These are phyloP conservation scores for Taphrorychus bicolor DNA, from an alignment of 2,888 invertebrate species.

Conservation along the genomic window DNA sequence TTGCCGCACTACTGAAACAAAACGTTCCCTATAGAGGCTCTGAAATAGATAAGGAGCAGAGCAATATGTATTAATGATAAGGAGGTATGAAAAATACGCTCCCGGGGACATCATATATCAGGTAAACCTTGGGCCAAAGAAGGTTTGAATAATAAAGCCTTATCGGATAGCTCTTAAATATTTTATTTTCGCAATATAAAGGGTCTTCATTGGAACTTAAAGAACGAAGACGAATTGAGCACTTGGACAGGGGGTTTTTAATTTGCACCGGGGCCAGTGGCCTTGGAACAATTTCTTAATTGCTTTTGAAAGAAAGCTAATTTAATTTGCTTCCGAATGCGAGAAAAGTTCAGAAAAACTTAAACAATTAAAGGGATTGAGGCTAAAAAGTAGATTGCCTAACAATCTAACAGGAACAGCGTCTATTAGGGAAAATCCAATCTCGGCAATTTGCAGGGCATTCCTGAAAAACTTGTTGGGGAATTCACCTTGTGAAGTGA, in stretches of 20 bases:
- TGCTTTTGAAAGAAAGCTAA: constrained; percentile 15
- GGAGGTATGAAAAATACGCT: constrained; percentile 19
- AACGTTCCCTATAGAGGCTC: constrained; percentile 12
- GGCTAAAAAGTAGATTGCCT: constrained; percentile 19
- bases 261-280: neutral
- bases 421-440: constrained; percentile 33
- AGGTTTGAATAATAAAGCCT: constrained; percentile 13
- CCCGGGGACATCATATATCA: constrained; percentile 17
- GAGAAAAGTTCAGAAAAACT: constrained; percentile 27
- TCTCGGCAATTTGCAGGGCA: constrained; percentile 24
- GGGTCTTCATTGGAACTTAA: neutral
- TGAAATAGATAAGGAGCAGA: constrained; percentile 20
- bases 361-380: constrained; percentile 33
- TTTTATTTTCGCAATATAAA: neutral
- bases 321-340: constrained; percentile 14
- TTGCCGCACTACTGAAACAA: constrained; percentile 30
- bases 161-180: constrained; percentile 1
- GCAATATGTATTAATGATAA: constrained; percentile 34
- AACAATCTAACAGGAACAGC: constrained; percentile 33
- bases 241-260: neutral
- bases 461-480: constrained; percentile 29
- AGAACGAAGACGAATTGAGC: neutral
- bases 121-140: constrained; percentile 1
- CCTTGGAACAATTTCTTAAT: constrained; percentile 13
- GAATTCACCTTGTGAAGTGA: constrained; percentile 18